These are phyloP conservation scores for Acrocyrtus sp. DNA, from an alignment of 2,888 invertebrate genomes.

Conservation along the genomic window DNA sequence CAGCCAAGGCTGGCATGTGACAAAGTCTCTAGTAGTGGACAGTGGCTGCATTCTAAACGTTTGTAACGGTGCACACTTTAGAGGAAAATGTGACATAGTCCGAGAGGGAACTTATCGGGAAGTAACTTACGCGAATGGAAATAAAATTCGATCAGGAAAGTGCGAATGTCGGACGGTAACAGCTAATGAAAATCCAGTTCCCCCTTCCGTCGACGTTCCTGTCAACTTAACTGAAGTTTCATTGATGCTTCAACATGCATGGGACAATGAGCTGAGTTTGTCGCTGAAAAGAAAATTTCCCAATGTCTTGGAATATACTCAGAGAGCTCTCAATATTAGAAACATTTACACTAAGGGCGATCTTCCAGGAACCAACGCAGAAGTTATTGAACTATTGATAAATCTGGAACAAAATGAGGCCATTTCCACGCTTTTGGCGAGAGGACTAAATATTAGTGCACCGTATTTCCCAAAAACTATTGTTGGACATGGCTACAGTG, in stretches of 20 bases:
- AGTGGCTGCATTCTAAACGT: not conserved
- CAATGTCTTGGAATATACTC: slow-evolving; percentile 5
- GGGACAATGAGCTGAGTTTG: not conserved
- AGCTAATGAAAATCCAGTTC: too few relatives aligned
- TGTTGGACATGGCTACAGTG: slow-evolving; percentile 40
- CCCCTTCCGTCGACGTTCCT: slow-evolving; percentile 2
- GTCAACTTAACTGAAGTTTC: slow-evolving; percentile 31
- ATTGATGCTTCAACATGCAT: not conserved
- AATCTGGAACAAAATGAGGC: slow-evolving; percentile 40
- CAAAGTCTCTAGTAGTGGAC: not conserved
- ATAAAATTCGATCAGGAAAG: too few relatives aligned
- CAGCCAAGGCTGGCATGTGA: slow-evolving; percentile 11
- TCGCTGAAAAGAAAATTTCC: slow-evolving; percentile 23
- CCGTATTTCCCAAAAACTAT: slow-evolving; percentile 14
- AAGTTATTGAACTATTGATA: slow-evolving; percentile 19
- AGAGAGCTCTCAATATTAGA: slow-evolving; percentile 28
- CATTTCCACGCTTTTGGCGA: slow-evolving; percentile 12
- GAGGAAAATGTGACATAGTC: slow-evolving; percentile 5
- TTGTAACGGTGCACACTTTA: slow-evolving; percentile 10
- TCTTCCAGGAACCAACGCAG: slow-evolving; percentile 34
- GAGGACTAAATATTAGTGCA: slow-evolving; percentile 19
- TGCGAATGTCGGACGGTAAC: too few relatives aligned
- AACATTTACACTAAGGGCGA: slow-evolving; percentile 19
- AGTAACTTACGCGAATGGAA: too few relatives aligned
- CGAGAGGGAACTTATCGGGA: too few relatives aligned